Percentiles rank a stretch among this genome's conserved stretches.
Conservation (phyloP, 2,797 vertebrate genomes). For the Acanthurus leucopareius region DNA sequence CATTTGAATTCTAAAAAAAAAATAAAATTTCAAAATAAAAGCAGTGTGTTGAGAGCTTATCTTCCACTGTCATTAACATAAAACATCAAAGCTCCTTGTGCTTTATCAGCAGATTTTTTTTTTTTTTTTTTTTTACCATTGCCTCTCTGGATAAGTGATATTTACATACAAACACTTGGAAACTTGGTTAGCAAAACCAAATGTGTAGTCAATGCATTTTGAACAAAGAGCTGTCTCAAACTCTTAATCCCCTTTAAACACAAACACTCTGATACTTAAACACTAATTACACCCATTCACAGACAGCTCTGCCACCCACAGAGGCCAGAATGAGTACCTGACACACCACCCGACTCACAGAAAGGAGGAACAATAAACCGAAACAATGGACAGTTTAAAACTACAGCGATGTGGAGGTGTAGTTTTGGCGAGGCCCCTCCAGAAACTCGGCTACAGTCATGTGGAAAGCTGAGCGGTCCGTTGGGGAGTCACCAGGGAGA, state of each 20-base stretch:
- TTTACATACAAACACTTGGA: constrained; percentile 32
- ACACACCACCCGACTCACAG: constrained; percentile 50
- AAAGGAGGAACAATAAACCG: constrained; percentile 34
- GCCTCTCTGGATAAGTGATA: constrained; percentile 11
- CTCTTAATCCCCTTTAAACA: constrained; percentile 59
- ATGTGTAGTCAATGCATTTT: constrained; percentile 37
- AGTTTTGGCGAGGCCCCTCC: constrained; percentile 61
- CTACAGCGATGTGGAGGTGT: constrained; percentile 52
- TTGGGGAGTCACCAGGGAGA: constrained; percentile 60
- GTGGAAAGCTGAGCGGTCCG: constrained; percentile 57
- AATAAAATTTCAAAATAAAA: constrained; percentile 69
- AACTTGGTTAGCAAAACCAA: constrained; percentile 34
- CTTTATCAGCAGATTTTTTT: constrained; percentile 4
- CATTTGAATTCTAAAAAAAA: constrained; percentile 65
- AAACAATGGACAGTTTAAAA: constrained; percentile 59
- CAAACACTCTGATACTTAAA: constrained; percentile 61
- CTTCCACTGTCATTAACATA: constrained; percentile 2
- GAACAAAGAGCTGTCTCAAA: constrained; percentile 25
- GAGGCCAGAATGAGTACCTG: constrained; percentile 54
- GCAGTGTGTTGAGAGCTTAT: constrained; percentile 26
- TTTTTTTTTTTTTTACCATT: background rate
- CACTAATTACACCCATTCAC: constrained; percentile 61
- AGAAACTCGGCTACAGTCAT: constrained; percentile 57
- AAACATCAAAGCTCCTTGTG: constrained; percentile 17
- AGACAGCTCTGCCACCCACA: constrained; percentile 63